Evolutionary conservation across 2,797 vertebrate species (phyloP).

Genomic region (Phoxinus dragarum): DNA sequence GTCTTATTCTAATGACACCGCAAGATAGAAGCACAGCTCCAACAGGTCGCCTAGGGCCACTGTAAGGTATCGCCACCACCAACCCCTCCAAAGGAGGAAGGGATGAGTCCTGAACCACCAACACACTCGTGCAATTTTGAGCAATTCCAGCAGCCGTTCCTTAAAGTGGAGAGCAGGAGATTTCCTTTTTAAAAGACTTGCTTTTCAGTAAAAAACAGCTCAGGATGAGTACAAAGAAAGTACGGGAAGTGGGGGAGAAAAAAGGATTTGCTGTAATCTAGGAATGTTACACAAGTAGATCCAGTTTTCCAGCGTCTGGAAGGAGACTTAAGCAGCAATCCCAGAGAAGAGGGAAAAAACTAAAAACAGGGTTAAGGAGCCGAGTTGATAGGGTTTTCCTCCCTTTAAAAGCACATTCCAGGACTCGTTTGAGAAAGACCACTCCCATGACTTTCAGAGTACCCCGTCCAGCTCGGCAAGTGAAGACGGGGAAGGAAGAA

Average conservation of each 20-base stretch:
- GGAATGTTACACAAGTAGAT: constrained; percentile 57
- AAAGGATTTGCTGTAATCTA: constrained; percentile 53
- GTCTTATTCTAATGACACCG: background rate
- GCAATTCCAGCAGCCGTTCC: background rate
- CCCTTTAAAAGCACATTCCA: constrained; percentile 57
- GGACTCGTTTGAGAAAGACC: constrained; percentile 41
- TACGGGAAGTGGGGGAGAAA: background rate
- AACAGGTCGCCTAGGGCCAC: constrained; percentile 50
- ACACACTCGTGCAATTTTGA: background rate
- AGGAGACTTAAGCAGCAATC: constrained; percentile 41
- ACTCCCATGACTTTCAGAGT: constrained; percentile 54
- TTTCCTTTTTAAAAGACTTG: constrained; percentile 37
- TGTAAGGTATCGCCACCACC: background rate
- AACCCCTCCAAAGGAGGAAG: constrained; percentile 10
- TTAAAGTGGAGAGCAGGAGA: constrained; percentile 12
- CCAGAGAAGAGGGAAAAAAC: constrained; percentile 37
- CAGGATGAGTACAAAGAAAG: constrained; percentile 1
- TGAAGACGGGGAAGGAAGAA: constrained; percentile 14
- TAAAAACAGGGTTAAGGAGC: constrained; percentile 10
- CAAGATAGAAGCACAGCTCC: constrained; percentile 54
- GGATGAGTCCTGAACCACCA: constrained; percentile 14
- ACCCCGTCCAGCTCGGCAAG: constrained; percentile 24
- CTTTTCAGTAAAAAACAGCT: constrained; percentile 14
- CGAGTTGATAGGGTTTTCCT: constrained; percentile 36
- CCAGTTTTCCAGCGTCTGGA: constrained; percentile 38